Evolutionary conservation across 37 sponge, comb jelly and placozoan genomes (phyloP), one percentile per base, ranked within the genome.

Genomic region (Hormiphora californensis): DNA sequence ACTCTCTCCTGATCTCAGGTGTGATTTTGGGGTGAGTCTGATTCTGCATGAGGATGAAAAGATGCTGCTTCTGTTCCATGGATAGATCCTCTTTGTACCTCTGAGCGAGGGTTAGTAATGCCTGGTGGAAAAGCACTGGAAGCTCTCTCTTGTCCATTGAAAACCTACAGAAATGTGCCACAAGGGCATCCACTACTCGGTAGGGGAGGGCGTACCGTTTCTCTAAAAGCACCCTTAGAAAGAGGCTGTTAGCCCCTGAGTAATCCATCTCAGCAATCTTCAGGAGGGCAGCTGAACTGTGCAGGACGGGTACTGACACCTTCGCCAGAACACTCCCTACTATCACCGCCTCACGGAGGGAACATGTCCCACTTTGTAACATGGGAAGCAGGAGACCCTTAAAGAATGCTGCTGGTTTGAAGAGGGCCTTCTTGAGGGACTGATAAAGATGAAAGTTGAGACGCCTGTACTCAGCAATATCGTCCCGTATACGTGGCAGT

Each of bases 401-500:
- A 89, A 98, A 98, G 88, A 98, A 98, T 33, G 95, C 99, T 5
- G 99, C 94, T 34, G 99, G 95, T 41, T 95, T 94, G 88, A 92
- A 98, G 19, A 95, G 90, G 4, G 95, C 88, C 73, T 94, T 98
- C 87, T 98, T 98, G 15, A 95, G 87, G 8, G 97, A 89, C 49
- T 63, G 63, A 89, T 98, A 98, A 27, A 98, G 90, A 88, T 98
- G 99, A 67, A 88, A 91, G 86, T 98, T 98, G 32, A 98, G 93
- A 23, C 91, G 63, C 63, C 90, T 92, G 90, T 93, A 98, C 85
- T 98, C 99, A 0, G 94, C 89, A 54, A 98, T 94, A 63, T 98
- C 99, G 86, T 98, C 99, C n/a, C 99, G 88, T 11, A 98, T 63
- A 12, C 99, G 63, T 2, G 99, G 99, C 17, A 93, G 89, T 30